Percentiles rank a stretch among this genome's conserved stretches.
These are phyloP conservation scores for Coranthus polyacanthus DNA, from an alignment of 2,797 vertebrate species.

Conservation along the genomic window DNA sequence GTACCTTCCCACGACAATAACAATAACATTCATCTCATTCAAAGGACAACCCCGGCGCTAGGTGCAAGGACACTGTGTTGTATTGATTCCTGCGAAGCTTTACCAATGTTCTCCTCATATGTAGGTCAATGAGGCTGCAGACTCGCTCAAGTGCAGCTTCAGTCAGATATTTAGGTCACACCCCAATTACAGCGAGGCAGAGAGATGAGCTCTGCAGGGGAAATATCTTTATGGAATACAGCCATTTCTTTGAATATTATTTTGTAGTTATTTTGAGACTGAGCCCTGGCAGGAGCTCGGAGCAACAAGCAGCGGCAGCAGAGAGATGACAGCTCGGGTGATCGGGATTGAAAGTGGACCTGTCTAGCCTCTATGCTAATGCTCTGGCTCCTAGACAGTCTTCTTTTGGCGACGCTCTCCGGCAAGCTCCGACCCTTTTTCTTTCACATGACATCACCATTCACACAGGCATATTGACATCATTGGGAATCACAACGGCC, in stretches of 20 bases:
- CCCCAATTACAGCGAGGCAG: constrained; percentile 82
- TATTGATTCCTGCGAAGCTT: constrained; percentile 80
- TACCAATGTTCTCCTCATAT: constrained; percentile 79
- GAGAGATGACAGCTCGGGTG: constrained; percentile 76
- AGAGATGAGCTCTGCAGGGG: constrained; percentile 78
- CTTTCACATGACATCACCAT: constrained; percentile 65
- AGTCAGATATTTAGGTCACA: constrained; percentile 86
- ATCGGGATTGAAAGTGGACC: constrained; percentile 78
- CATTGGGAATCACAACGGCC: constrained; percentile 34
- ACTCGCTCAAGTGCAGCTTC: constrained; percentile 82
- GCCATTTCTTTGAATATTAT: constrained; percentile 77
- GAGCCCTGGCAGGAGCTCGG: constrained; percentile 51
- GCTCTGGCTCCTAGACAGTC: constrained; percentile 77
- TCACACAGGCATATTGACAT: constrained; percentile 52
- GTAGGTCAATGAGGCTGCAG: constrained; percentile 86
- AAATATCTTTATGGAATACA: constrained; percentile 75
- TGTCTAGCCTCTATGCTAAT: constrained; percentile 87
- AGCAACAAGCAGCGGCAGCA: constrained; percentile 72
- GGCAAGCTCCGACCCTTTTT: constrained; percentile 50
- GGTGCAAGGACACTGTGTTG: constrained; percentile 43
- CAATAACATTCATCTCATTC: constrained; percentile 9
- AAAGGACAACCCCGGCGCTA: constrained; percentile 11
- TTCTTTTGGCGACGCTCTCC: constrained; percentile 65
- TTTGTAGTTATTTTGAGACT: constrained; percentile 69
- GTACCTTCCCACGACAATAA: constrained; percentile 4